Evolutionary conservation across 2,113 vertebrate species (phyloP).

Genomic region (Hystrix cristata): DNA sequence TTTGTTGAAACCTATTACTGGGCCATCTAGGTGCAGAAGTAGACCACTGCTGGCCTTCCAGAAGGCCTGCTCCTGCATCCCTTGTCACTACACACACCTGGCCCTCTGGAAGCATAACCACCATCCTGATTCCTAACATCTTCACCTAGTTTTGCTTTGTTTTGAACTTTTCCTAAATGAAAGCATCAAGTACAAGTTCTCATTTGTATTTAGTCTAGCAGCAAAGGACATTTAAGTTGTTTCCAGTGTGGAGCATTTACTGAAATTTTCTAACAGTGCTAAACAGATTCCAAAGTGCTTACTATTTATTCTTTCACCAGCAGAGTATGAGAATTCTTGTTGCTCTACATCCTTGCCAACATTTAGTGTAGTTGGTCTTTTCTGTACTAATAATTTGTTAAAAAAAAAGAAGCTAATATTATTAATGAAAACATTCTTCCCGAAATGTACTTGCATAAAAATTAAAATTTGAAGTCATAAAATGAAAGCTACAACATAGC

Average conservation of each 20-base stretch:
- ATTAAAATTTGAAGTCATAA: not conserved
- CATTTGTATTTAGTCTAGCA: not conserved
- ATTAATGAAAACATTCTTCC: not conserved
- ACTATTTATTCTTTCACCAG: not conserved
- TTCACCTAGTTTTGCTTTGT: not conserved
- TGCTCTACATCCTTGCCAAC: not conserved
- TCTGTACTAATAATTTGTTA: not conserved
- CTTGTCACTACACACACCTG: accelerated
- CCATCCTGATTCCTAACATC: no score
- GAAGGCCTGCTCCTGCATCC: not conserved
- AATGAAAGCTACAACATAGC: not conserved
- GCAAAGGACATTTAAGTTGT: not conserved
- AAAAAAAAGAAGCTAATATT: not conserved
- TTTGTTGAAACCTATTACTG: not conserved
- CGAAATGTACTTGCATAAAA: not conserved
- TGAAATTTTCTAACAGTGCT: not conserved
- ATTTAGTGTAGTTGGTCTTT: not conserved
- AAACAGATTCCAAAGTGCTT: not conserved
- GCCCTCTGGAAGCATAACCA: no score
- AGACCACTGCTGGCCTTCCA: not conserved
- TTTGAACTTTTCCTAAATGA: not conserved
- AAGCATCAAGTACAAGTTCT: not conserved
- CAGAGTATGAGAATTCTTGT: not conserved
- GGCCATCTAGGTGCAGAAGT: not conserved
- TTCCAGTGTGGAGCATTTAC: not conserved